Conservation (phyloP, 2,888 invertebrate genomes). For the Drymonia ruficornis region DNA sequence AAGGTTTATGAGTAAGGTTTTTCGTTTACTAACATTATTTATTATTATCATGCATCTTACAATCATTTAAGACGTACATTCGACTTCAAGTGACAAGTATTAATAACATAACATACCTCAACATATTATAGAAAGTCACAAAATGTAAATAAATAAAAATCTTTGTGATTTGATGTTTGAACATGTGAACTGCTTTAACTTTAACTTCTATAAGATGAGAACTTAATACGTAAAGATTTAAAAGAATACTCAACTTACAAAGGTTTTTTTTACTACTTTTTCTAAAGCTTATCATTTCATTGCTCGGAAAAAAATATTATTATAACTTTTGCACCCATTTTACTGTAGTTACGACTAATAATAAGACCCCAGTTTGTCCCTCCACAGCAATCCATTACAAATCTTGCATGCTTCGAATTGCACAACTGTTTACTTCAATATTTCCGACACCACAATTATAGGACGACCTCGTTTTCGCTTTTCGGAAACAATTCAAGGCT, state of each 20-base stretch:
- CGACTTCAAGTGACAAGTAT: conserved; percentile 31
- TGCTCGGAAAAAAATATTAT: too few relatives aligned
- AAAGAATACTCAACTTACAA: conserved; percentile 3
- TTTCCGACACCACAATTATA: conserved; percentile 14
- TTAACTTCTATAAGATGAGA: background rate
- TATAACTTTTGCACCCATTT: background rate
- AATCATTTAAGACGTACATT: conserved; percentile 11
- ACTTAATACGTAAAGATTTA: too few relatives aligned
- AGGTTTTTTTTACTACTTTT: conserved; percentile 6
- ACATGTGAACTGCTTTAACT: background rate
- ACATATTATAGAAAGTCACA: conserved; percentile 19
- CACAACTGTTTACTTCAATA: conserved; percentile 10
- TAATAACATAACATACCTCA: conserved; percentile 35
- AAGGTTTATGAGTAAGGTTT: conserved; percentile 31
- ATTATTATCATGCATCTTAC: conserved; percentile 10
- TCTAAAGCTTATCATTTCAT: background rate
- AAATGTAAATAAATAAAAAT: conserved; percentile 42
- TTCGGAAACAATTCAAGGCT: conserved; percentile 19
- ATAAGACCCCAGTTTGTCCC: background rate
- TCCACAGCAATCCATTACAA: background rate
- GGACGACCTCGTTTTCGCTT: conserved; percentile 28
- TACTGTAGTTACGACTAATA: too few relatives aligned
- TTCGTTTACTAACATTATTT: conserved; percentile 6
- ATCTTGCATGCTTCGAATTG: conserved; percentile 6
- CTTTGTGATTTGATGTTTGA: conserved; percentile 37